Evolutionary conservation across 2,113 vertebrate species (phyloP).

Genomic region (Pseudonaja textilis): DNA sequence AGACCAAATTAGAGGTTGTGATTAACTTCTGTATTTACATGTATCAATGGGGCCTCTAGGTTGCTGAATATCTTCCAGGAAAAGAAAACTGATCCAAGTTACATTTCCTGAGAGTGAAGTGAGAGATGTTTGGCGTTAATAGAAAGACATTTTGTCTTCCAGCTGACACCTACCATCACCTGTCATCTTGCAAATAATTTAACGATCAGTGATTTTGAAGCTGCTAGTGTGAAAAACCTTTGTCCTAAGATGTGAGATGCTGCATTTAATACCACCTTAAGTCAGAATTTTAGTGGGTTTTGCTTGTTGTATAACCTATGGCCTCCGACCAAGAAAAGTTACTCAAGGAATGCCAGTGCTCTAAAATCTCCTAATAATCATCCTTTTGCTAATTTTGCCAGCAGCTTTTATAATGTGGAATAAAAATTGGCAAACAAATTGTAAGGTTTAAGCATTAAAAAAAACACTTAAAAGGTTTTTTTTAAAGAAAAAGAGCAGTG

Average conservation of each 20-base stretch:
- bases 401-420: not conserved
- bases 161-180: constrained; percentile 93
- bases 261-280: constrained; percentile 50
- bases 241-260: constrained; percentile 62
- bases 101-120: constrained; percentile 86
- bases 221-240: constrained; percentile 56
- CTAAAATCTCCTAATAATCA: constrained; percentile 55
- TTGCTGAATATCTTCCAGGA: constrained; percentile 82
- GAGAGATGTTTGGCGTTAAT: constrained; percentile 86
- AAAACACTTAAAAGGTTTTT: not conserved
- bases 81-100: constrained; percentile 78
- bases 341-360: constrained; percentile 65
- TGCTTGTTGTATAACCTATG: constrained; percentile 46
- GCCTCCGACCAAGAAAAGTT: constrained; percentile 46
- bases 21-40: constrained; percentile 83
- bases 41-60: constrained; percentile 75
- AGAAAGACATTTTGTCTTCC: constrained; percentile 76
- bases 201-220: constrained; percentile 69
- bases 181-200: constrained; percentile 84
- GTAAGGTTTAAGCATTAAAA: not conserved
- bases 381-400: constrained; percentile 22
- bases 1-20: constrained; percentile 68
- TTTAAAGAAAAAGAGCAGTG: not conserved
- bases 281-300: constrained; percentile 63
- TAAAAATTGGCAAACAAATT: not conserved